Base-by-base conservation (phyloP, 1,140 invertebrate genomes). In the Stegodyphus mimosarum region DNA sequence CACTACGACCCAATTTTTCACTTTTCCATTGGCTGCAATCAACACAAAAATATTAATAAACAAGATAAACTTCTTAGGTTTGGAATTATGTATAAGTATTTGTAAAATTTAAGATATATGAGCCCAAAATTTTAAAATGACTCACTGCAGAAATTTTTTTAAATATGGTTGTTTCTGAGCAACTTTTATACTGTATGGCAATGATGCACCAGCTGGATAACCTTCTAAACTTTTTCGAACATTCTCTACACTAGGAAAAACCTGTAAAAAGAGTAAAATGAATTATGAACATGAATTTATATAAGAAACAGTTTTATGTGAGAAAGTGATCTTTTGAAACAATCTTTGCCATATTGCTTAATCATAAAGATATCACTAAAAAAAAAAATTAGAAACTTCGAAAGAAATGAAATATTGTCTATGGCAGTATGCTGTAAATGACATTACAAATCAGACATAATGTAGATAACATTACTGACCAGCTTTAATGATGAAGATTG, bases 151-250 rank as follows among this genome's bases (percentile, higher is more conserved):
- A 90, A 94, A 95, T 6, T 92, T 90, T 75, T 93, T 93, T 0
- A 99, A 91, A 95, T 96, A 99, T 2, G 90, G 89, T 89, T 99
- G 97, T 89, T 97, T 98, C n/a, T 92, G 90, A 89, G 97, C 95
- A 0, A 92, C 93, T 75, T 92, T 92, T 76, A 93, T 93, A 6
- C 93, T 93, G 90, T 99, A 99, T 0, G 97, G 97, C n/a, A 99
- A 91, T 90, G 96, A 98, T 0, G 94, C 94, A 11, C 96, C 96
- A 13, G 95, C 96, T 55, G 93, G 90, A 80, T 95, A 93, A 4
- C 95, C 96, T 90, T 98, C 96, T 89, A 95, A 94, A 88, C 96
- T 97, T 9, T 91, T 90, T 51, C 93, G 92, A 4, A 98, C 96
- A 91, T 99, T 96, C 5, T 95, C 92, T 74, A 93, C 92, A 83